Evolutionary conservation across 2,113 vertebrate species (phyloP).

Genomic region (Cariama cristata): DNA sequence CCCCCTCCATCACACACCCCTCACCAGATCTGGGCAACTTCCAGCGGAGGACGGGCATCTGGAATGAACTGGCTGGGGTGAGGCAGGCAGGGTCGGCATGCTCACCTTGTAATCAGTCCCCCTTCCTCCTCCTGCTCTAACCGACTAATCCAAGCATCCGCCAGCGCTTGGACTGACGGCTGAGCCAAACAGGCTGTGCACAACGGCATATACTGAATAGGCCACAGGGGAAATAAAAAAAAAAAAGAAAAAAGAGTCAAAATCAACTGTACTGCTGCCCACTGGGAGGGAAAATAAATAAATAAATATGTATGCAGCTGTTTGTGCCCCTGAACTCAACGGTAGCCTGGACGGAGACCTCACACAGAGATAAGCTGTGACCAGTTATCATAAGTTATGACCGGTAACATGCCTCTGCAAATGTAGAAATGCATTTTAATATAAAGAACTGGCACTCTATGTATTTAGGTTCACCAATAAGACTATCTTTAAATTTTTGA

Average conservation of each 20-base stretch:
- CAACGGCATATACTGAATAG: background rate
- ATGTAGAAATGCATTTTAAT: background rate
- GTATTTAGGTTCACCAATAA: background rate
- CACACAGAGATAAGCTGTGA: background rate
- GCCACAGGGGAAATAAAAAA: background rate
- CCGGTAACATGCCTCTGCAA: background rate
- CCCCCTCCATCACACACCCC: rapidly evolving
- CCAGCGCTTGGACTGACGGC: background rate
- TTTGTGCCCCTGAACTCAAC: background rate
- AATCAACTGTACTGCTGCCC: background rate
- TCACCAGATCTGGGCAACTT: rapidly evolving
- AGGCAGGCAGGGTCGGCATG: background rate
- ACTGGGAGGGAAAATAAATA: background rate
- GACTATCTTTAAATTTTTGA: background rate
- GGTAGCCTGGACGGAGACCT: background rate
- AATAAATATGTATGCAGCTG: background rate
- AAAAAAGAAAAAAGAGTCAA: background rate
- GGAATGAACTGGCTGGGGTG: too few species aligned
- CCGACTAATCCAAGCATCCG: background rate
- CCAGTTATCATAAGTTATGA: background rate
- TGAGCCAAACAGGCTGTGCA: background rate
- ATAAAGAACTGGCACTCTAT: background rate
- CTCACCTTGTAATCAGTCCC: background rate
- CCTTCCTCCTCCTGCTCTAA: background rate
- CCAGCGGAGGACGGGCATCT: rapidly evolving